phyloP scores from a whole-genome alignment of 2,888 invertebrate genomes.

The Dolichopus griseipennis region DNA sequence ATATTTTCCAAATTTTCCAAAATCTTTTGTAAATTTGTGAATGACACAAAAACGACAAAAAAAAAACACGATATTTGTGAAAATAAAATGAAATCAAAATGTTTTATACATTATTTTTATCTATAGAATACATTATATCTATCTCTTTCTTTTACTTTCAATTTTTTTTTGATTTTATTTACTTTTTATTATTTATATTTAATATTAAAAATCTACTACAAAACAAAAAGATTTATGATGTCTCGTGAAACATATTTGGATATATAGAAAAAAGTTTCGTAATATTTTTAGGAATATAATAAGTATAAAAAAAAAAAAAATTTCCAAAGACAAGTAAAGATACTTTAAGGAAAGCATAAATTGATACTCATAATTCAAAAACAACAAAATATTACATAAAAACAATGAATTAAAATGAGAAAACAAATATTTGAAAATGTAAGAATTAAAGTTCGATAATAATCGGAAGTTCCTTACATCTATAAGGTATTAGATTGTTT shows the following conservation, averaged over 20 bases:
- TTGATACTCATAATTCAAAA: slow-evolving; percentile 6
- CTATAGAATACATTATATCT: too few relatives aligned
- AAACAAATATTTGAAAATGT: too few relatives aligned
- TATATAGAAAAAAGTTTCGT: not conserved
- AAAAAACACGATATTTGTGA: too few relatives aligned
- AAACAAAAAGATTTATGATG: slow-evolving; percentile 6
- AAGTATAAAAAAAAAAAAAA: not conserved
- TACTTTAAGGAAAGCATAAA: not conserved
- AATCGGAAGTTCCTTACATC: too few relatives aligned
- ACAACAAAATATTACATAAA: not conserved
- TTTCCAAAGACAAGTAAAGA: not conserved
- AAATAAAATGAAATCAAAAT: too few relatives aligned
- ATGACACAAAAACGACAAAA: too few relatives aligned
- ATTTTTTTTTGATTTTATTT: not conserved
- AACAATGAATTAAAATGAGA: too few relatives aligned
- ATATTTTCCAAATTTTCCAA: too few relatives aligned
- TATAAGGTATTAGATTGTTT: too few relatives aligned
- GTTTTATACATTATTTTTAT: too few relatives aligned
- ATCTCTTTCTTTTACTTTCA: not conserved
- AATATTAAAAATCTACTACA: not conserved
- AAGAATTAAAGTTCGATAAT: too few relatives aligned
- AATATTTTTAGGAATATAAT: not conserved
- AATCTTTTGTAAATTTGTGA: too few relatives aligned
- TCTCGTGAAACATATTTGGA: not conserved
- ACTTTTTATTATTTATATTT: slow-evolving; percentile 1